Evolutionary conservation across 2,888 invertebrate genomes (phyloP).

Genomic region (Eupithecia exiguata): DNA sequence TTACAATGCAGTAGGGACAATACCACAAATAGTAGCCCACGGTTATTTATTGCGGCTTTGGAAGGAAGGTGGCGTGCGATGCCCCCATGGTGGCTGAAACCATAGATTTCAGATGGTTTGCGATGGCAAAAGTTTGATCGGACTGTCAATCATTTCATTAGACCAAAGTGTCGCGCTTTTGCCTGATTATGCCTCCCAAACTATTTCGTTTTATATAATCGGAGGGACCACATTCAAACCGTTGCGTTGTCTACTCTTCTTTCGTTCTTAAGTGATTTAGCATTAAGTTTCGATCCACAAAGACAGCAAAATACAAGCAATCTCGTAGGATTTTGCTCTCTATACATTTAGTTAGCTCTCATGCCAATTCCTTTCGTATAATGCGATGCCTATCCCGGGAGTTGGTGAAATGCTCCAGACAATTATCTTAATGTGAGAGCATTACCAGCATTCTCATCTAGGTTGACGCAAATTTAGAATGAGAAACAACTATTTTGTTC

Average conservation of each 20-base stretch:
- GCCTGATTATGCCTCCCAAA: background rate
- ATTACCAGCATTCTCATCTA: conserved; percentile 18
- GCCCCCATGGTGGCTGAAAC: background rate
- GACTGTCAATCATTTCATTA: background rate
- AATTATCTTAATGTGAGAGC: conserved; percentile 34
- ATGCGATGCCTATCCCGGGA: conserved; percentile 38
- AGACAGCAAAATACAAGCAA: conserved; percentile 10
- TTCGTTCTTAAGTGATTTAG: background rate
- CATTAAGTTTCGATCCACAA: conserved; percentile 4
- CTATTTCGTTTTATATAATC: background rate
- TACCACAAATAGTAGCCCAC: conserved; percentile 38
- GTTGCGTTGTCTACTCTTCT: background rate
- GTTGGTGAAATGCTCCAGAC: conserved; percentile 30
- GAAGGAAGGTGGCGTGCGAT: background rate
- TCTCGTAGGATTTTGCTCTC: conserved; percentile 10
- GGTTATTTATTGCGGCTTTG: conserved; percentile 39
- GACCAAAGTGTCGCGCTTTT: background rate
- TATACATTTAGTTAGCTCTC: conserved; percentile 16
- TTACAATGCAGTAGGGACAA: conserved; percentile 66
- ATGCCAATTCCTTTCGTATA: conserved; percentile 40
- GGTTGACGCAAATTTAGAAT: conserved; percentile 7
- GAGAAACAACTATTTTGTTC: background rate
- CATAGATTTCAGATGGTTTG: background rate
- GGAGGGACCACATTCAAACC: background rate
- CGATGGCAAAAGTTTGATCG: background rate